Evolutionary conservation across 2,113 vertebrate genomes (phyloP).

Genomic region (Lagopus muta): DNA sequence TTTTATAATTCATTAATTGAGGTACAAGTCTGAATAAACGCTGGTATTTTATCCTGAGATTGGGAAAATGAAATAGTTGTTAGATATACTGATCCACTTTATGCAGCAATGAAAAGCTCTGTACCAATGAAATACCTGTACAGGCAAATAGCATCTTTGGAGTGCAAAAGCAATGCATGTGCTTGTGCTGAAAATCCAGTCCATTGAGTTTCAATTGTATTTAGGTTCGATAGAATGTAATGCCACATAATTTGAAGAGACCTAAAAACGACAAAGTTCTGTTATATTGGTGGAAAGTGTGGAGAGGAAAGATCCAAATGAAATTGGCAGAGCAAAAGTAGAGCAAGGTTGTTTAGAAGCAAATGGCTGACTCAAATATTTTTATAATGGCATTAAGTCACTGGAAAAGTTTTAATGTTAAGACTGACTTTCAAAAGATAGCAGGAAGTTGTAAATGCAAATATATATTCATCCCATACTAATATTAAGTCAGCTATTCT

Average conservation of each 20-base stretch:
- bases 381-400: background rate
- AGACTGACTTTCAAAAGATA: background rate
- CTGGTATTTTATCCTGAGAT: background rate
- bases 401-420: background rate
- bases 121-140: background rate
- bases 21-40: background rate
- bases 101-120: background rate
- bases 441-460: background rate
- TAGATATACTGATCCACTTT: background rate
- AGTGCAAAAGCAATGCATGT: background rate
- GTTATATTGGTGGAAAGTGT: background rate
- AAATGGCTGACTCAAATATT: background rate
- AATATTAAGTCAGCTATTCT: background rate
- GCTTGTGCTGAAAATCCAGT: background rate
- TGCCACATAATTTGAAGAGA: background rate
- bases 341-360: background rate
- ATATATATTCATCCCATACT: background rate
- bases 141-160: background rate
- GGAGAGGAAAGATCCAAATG: background rate
- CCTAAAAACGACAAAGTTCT: background rate
- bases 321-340: background rate
- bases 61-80: background rate
- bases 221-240: background rate
- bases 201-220: background rate
- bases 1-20: background rate